Conservation (phyloP, 2,888 invertebrate genomes). For the Ferrisia virgata region DNA sequence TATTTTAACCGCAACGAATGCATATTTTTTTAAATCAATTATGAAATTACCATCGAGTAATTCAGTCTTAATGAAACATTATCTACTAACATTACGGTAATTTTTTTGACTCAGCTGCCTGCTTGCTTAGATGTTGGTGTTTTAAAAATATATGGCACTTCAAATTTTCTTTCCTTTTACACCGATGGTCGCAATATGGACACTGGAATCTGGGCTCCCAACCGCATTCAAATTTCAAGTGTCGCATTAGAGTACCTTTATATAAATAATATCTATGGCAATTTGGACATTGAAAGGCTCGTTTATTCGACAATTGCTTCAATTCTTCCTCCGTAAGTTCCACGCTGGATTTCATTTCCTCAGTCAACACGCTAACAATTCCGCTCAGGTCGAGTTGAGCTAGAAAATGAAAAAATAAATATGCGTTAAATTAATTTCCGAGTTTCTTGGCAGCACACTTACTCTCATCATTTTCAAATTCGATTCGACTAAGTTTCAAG, state of each 20-base stretch:
- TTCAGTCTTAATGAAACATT: neutral
- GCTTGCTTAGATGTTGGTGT: slow-evolving; percentile 41
- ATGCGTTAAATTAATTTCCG: neutral
- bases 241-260: slow-evolving; percentile 49
- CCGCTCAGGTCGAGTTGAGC: neutral
- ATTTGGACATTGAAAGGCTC: slow-evolving; percentile 48
- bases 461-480: no score
- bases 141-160: slow-evolving; percentile 46
- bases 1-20: no score
- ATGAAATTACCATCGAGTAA: neutral
- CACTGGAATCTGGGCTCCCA: slow-evolving; percentile 55
- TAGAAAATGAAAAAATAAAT: neutral
- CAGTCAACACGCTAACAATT: neutral
- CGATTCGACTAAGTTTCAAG: no score
- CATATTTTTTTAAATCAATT: no score
- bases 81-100: neutral
- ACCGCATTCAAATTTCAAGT: slow-evolving; percentile 55
- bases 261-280: slow-evolving; percentile 52
- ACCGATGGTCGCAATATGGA: slow-evolving; percentile 48
- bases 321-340: neutral
- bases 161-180: slow-evolving; percentile 47
- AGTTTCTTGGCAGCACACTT: neutral
- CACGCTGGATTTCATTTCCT: neutral
- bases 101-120: neutral
- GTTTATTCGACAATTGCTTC: neutral